Base-by-base conservation (phyloP, 1,140 invertebrate genomes). In the Drosophila paulistorum region DNA sequence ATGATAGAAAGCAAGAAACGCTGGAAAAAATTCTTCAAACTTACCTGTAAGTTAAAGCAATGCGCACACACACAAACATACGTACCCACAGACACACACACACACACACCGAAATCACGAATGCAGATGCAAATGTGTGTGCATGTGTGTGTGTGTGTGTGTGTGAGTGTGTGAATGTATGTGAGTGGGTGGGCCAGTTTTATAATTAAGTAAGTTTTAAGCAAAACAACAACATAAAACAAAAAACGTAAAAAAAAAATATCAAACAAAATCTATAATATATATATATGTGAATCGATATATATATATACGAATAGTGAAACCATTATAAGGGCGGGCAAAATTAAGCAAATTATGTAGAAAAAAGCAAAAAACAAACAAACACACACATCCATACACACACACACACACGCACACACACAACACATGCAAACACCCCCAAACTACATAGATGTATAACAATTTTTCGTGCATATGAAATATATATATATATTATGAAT, bases 121-220 rank as follows among this genome's bases (percentile, higher is more conserved):
- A 48, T 48, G 45, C 45, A 48, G 17, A 1, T 20, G 45, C 20
- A 7, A 30, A 4, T 48, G 42, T 41, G 10, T 41, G 3, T 41
- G 39, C 13, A 9, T 11, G 39, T 1, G 39, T 11, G 39, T 41
- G 39, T 41, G 39, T 45, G 14, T 45, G 42, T 20, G 45, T 20
- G 9, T 51, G 57, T 54, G 35, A 65, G 35, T 61, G 54, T 73
- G 48, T 13, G 42, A 58, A 58, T 23, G 63, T 71, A 69, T 68
- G 68, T 41, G 58, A 58, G 77, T 74, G 61, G 71, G 76, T 77
- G 74, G 74, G 68, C 64, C 65, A 84, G 74, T 89, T 89, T 90
- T 89, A 77, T 89, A 89, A 84, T 90, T 89, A 89, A 89, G 84
- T 90, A 84, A 81, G 69, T 84, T 89, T 81, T 89, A 89, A 89